A percentile compares a stretch with the other conserved stretches of the same genome.
Conservation (phyloP, 2,888 invertebrate species). For the Panzeria rudis region DNA sequence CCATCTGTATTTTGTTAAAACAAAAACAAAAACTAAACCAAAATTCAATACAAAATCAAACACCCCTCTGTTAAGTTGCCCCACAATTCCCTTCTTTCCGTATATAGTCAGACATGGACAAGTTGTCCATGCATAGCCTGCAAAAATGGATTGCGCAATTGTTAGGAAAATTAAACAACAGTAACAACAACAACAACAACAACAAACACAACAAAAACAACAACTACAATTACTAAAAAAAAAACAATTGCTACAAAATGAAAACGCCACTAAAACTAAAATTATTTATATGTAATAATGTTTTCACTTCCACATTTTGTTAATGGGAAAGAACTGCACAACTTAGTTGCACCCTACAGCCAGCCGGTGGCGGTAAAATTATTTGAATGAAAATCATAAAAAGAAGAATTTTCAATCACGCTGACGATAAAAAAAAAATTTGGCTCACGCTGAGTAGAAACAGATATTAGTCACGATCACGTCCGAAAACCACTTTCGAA, state of each 20-base stretch:
- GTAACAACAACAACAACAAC: constrained; percentile 8
- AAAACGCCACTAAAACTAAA: constrained; percentile 39
- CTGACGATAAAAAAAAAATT: too few relatives aligned
- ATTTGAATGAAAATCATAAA: neutral
- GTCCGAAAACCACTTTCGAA: too few relatives aligned
- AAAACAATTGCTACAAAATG: constrained; percentile 21
- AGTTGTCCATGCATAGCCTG: constrained; percentile 61
- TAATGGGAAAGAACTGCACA: neutral
- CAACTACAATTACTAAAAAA: too few relatives aligned
- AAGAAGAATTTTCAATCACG: too few relatives aligned
- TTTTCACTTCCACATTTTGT: constrained; percentile 43
- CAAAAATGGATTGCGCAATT: constrained; percentile 66
- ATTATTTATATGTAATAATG: constrained; percentile 46
- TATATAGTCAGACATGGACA: neutral
- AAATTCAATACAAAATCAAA: constrained; percentile 25
- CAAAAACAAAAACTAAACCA: constrained; percentile 16
- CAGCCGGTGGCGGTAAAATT: too few relatives aligned
- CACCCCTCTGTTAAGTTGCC: neutral
- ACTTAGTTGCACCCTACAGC: constrained; percentile 18
- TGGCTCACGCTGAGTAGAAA: too few relatives aligned
- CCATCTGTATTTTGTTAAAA: constrained; percentile 58
- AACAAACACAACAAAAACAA: constrained; percentile 7
- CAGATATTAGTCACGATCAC: too few relatives aligned
- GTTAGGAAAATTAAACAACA: constrained; percentile 53
- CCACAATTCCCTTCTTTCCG: neutral